Percentiles rank a stretch among this genome's conserved stretches.
These are phyloP conservation scores for Spea bombifrons DNA, from an alignment of 2,113 vertebrate species.

Conservation along the genomic window DNA sequence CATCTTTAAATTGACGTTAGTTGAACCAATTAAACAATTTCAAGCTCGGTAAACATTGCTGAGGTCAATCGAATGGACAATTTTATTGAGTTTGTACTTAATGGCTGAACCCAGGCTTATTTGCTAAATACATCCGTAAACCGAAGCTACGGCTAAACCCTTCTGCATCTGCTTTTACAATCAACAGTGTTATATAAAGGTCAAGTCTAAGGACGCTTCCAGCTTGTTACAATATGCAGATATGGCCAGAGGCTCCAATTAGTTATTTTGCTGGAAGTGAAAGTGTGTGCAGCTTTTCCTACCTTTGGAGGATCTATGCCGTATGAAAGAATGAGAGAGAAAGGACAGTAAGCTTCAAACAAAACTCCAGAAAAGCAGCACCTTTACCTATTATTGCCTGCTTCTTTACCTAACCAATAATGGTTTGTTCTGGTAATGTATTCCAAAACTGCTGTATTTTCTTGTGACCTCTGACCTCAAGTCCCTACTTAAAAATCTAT, in stretches of 20 bases:
- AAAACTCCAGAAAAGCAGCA: neutral
- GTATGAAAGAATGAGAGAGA: neutral
- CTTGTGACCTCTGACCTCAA: neutral
- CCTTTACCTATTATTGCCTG: neutral
- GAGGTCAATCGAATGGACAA: constrained; percentile 33
- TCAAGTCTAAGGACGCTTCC: neutral
- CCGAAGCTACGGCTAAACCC: neutral
- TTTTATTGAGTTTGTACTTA: constrained; percentile 42
- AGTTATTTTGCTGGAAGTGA: constrained; percentile 10
- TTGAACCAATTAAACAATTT: constrained; percentile 35
- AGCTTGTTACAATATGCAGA: constrained; percentile 32
- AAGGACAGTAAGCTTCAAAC: neutral
- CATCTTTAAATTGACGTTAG: constrained; percentile 45
- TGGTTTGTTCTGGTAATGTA: neutral
- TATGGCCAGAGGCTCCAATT: constrained; percentile 21
- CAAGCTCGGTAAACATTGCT: constrained; percentile 44
- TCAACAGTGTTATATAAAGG: constrained; percentile 4
- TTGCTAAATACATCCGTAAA: constrained; percentile 34
- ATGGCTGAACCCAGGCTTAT: constrained; percentile 31
- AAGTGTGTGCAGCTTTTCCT: neutral
- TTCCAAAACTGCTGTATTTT: neutral
- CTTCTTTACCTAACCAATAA: neutral
- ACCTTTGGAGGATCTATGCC: neutral
- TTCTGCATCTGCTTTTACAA: neutral
- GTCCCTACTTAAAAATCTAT: neutral